phyloP scores from a whole-genome alignment of 2,888 invertebrate species.

The Aphelenchoides bicaudatus region DNA sequence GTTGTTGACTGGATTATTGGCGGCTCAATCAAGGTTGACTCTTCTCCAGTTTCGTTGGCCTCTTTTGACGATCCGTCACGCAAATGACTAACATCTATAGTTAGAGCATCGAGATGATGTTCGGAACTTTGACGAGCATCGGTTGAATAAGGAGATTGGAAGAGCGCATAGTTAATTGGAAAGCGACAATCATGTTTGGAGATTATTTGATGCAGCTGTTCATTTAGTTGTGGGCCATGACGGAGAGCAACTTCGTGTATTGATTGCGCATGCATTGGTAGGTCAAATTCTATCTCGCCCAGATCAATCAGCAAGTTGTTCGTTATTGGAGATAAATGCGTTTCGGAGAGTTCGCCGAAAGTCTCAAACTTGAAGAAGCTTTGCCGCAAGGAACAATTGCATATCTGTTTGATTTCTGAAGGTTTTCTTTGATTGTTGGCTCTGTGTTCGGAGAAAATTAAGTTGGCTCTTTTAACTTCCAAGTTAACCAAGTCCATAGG shows the following conservation, averaged over 20 bases:
- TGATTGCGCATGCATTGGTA: constrained; percentile 95
- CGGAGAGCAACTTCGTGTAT: constrained; percentile 87
- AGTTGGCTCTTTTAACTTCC: constrained; percentile 28
- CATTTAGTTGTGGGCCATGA: constrained; percentile 46
- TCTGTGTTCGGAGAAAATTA: constrained; percentile 33
- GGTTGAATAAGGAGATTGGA: constrained; percentile 1
- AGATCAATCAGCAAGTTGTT: constrained; percentile 22
- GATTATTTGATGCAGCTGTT: constrained; percentile 35
- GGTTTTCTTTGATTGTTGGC: constrained; percentile 21
- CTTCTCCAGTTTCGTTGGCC: not conserved
- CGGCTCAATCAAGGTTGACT: not conserved
- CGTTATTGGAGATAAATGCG: not conserved
- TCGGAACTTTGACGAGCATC: no score
- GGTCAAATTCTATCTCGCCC: constrained; percentile 67
- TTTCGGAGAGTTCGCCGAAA: not conserved
- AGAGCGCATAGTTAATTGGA: not conserved
- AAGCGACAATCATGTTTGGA: constrained; percentile 22
- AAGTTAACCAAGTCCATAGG: constrained; percentile 23
- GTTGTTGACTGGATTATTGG: not conserved
- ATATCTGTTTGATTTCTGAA: constrained; percentile 34
- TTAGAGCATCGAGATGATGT: no score
- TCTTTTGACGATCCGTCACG: not conserved
- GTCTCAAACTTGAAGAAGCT: constrained; percentile 3
- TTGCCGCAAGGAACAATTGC: constrained; percentile 35
- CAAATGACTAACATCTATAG: not conserved